These are phyloP conservation scores for Euura lappo DNA, from an alignment of 1,140 invertebrate genomes.

Conservation along the genomic window DNA sequence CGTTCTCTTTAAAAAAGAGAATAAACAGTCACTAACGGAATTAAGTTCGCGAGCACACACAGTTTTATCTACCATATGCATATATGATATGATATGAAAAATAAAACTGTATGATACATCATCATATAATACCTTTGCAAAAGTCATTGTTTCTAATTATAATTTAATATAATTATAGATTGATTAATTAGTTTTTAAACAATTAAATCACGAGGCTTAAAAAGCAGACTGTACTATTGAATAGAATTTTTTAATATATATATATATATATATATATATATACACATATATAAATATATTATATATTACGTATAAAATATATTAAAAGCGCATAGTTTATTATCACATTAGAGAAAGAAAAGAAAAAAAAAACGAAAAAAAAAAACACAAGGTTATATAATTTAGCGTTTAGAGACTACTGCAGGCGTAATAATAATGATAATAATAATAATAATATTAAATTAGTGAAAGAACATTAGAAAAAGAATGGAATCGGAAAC, in stretches of 20 bases:
- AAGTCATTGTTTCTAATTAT: too few species aligned
- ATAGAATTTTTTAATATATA: conserved; percentile 56
- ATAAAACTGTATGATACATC: too few species aligned
- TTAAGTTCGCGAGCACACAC: too few species aligned
- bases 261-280: conserved; percentile 33
- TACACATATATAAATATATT: conserved; percentile 22
- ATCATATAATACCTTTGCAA: too few species aligned
- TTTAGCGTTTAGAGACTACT: not conserved
- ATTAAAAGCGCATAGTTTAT: not conserved
- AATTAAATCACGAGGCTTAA: conserved; percentile 56
- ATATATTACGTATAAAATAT: conserved; percentile 8
- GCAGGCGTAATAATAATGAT: conserved; percentile 7
- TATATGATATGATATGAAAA: too few species aligned
- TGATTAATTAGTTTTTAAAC: too few species aligned
- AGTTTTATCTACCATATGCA: too few species aligned
- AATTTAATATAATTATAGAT: too few species aligned
- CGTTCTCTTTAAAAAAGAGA: too few species aligned
- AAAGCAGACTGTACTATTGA: conserved; percentile 60
- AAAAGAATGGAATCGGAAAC: too few species aligned
- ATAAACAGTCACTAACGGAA: conserved; percentile 4
- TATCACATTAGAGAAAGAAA: not conserved
- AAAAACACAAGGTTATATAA: not conserved
- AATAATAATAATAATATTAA: too few species aligned
- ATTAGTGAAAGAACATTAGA: too few species aligned
- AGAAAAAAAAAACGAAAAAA: not conserved